Evolutionary conservation across 2,113 vertebrate species (phyloP).

Genomic region (Gallinago media): DNA sequence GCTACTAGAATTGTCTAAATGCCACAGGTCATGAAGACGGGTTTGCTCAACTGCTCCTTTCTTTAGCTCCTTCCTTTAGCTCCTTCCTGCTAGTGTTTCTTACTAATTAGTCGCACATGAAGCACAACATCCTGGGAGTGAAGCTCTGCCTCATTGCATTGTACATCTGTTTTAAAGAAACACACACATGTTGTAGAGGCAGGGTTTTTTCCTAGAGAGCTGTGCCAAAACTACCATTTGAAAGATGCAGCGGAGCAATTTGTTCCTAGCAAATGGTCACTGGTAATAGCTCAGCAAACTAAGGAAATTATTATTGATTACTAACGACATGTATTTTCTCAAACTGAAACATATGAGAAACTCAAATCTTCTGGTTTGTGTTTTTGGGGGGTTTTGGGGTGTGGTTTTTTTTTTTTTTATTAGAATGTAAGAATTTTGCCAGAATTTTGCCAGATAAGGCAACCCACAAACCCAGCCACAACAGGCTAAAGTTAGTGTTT

Average conservation of each 20-base stretch:
- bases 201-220: not conserved
- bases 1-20: not conserved
- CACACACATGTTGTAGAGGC: not conserved
- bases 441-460: too few species aligned
- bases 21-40: not conserved
- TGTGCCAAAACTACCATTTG: not conserved
- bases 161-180: not conserved
- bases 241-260: not conserved
- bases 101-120: not conserved
- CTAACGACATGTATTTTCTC: not conserved
- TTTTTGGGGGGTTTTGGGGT: not conserved
- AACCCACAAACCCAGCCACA: not conserved
- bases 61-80: not conserved
- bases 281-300: not conserved
- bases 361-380: not conserved
- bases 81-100: not conserved
- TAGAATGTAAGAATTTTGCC: not conserved
- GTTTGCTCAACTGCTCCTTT: not conserved
- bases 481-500: not conserved
- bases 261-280: not conserved
- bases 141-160: not conserved
- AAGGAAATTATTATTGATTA: not conserved
- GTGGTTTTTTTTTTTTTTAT: too few species aligned
- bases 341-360: not conserved
- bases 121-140: not conserved